Percentiles rank a stretch among this genome's conserved stretches.
These are phyloP conservation scores for Serinus canaria DNA, from an alignment of 2,113 vertebrate genomes.

Conservation along the genomic window DNA sequence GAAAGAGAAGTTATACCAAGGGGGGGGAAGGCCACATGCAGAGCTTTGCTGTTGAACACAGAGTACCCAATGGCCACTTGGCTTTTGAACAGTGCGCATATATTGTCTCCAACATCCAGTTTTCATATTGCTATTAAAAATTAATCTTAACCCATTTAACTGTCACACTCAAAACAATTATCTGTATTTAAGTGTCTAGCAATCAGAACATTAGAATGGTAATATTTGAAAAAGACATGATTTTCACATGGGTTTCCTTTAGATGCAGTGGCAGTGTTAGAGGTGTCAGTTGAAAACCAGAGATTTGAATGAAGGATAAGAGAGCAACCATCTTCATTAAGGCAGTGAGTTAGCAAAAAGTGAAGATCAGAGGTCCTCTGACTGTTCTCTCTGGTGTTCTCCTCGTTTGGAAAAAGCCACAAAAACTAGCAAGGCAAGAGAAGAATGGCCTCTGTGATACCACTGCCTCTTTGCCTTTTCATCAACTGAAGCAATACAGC, in stretches of 20 bases:
- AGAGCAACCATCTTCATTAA: background rate
- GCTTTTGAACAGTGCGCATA: rapidly evolving
- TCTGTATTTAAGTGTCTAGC: background rate
- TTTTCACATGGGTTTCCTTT: background rate
- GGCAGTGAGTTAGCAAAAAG: background rate
- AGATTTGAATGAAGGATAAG: background rate
- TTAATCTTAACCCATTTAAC: background rate
- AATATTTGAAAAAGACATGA: background rate
- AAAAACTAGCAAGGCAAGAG: background rate
- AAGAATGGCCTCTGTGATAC: background rate
- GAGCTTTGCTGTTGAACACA: background rate
- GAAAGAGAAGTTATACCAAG: background rate
- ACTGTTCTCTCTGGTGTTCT: background rate
- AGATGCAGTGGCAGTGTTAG: background rate
- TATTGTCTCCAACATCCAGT: background rate
- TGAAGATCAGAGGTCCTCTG: background rate
- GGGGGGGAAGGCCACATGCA: background rate
- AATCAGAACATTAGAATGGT: background rate
- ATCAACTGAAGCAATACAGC: background rate
- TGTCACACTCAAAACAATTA: background rate
- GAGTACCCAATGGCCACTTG: background rate
- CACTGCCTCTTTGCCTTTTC: background rate
- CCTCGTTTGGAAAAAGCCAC: background rate
- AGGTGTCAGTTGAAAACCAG: background rate
- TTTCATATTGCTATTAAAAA: background rate